Evolutionary conservation across 2,113 vertebrate genomes (phyloP).

Genomic region (Melanotaenia duboulayi): DNA sequence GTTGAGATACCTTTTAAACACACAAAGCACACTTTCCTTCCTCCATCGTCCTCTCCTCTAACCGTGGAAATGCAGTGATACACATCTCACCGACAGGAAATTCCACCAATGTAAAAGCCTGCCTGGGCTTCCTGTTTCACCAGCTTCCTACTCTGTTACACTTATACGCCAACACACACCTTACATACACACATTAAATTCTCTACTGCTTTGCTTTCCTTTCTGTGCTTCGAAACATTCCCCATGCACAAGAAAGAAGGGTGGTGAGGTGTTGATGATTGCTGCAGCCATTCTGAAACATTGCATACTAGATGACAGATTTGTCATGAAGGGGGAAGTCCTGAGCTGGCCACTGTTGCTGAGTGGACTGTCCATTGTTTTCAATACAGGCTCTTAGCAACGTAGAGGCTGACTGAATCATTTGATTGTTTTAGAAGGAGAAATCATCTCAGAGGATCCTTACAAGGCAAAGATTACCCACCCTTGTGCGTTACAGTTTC

Average conservation of each 20-base stretch:
- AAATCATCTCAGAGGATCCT: conserved; percentile 42
- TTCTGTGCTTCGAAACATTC: conserved; percentile 47
- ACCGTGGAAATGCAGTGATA: conserved; percentile 62
- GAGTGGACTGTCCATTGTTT: conserved; percentile 69
- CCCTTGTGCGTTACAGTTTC: conserved; percentile 36
- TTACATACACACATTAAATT: conserved; percentile 7
- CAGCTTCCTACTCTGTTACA: conserved; percentile 15
- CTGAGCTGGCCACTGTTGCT: conserved; percentile 46
- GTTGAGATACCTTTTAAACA: conserved; percentile 33
- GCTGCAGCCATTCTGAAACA: conserved; percentile 39
- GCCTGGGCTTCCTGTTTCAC: conserved; percentile 73
- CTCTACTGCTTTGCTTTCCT: conserved; percentile 7
- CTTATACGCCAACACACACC: conserved; percentile 28
- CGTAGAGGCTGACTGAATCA: conserved; percentile 68
- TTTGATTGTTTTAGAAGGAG: conserved; percentile 55
- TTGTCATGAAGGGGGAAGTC: conserved; percentile 67
- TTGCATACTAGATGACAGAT: conserved; percentile 59
- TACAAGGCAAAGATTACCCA: conserved; percentile 57
- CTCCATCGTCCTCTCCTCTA: conserved; percentile 17
- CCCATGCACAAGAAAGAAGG: conserved; percentile 52
- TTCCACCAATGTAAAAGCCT: conserved; percentile 76
- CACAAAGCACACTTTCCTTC: conserved; percentile 14
- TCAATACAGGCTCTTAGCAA: conserved; percentile 75
- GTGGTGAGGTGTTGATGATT: conserved; percentile 61
- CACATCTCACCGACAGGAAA: conserved; percentile 79